phyloP scores from a whole-genome alignment of 2,113 vertebrate species.

The Stercorarius parasiticus region DNA sequence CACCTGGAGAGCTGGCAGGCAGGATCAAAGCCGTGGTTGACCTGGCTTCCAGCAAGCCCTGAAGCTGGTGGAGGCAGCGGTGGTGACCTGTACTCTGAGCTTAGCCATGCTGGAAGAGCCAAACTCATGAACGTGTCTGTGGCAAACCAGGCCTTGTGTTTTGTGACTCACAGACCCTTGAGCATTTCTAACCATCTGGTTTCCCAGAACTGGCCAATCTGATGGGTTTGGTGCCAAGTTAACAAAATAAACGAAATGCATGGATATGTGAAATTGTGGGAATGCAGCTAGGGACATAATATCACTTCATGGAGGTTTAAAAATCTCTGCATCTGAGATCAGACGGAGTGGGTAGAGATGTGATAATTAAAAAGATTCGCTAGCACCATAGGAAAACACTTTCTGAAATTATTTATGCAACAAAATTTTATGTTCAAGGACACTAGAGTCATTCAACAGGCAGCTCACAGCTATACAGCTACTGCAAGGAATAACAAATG shows the following conservation, averaged over 20 bases:
- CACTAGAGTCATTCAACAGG: neutral
- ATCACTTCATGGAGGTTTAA: neutral
- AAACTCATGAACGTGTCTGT: neutral
- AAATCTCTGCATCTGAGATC: neutral
- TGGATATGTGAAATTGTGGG: neutral
- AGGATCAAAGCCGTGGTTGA: neutral
- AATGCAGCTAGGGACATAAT: neutral
- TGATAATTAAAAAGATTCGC: neutral
- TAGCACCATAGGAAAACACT: neutral
- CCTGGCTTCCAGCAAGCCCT: accelerated
- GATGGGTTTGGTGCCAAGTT: neutral
- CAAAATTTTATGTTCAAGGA: neutral
- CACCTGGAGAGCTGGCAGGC: neutral
- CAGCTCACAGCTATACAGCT: neutral
- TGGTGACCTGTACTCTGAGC: neutral
- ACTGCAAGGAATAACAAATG: neutral
- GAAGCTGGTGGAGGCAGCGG: accelerated
- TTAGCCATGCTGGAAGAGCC: accelerated
- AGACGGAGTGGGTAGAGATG: neutral
- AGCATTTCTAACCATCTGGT: neutral
- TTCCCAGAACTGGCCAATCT: slow-evolving; percentile 1
- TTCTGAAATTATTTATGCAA: neutral
- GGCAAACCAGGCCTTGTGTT: neutral
- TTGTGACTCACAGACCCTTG: neutral
- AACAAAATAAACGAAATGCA: neutral